Evolutionary conservation across 2,888 invertebrate species (phyloP).

Genomic region (Phaonia tiefii): DNA sequence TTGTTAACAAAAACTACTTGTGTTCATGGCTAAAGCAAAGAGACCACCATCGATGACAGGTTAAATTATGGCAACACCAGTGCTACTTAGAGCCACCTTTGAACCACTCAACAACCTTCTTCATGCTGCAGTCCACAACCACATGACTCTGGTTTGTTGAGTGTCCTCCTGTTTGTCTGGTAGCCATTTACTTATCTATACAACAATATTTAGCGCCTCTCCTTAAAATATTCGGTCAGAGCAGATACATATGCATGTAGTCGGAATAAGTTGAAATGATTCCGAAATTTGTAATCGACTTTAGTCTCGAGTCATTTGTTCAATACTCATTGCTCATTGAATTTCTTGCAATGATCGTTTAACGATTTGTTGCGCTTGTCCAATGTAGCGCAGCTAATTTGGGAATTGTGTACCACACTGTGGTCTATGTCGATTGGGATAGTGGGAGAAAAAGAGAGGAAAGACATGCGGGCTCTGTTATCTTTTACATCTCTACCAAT

Average conservation of each 20-base stretch:
- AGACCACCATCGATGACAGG: slow-evolving; percentile 61
- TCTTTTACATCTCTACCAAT: slow-evolving; percentile 21
- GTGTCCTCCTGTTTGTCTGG: neutral
- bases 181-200: slow-evolving; percentile 25
- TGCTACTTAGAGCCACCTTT: neutral
- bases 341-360: slow-evolving; percentile 42
- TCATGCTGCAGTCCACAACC: neutral
- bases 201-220: slow-evolving; percentile 34
- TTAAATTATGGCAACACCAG: slow-evolving; percentile 39
- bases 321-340: slow-evolving; percentile 14
- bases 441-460: no score
- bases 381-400: slow-evolving; percentile 52
- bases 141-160: slow-evolving; percentile 33
- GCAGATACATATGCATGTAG: slow-evolving; percentile 5
- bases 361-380: slow-evolving; percentile 52
- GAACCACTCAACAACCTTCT: neutral
- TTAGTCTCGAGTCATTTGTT: slow-evolving; percentile 32
- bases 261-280: neutral
- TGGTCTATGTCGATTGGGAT: slow-evolving; percentile 39
- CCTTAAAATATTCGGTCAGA: neutral
- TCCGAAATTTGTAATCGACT: neutral
- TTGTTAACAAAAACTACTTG: slow-evolving; percentile 51
- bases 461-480: slow-evolving; percentile 10
- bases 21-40: slow-evolving; percentile 38
- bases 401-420: slow-evolving; percentile 23